Percentiles rank a stretch among this genome's conserved stretches.
Conservation (phyloP, 2,888 invertebrate species). For the Podotricha telesiphe region DNA sequence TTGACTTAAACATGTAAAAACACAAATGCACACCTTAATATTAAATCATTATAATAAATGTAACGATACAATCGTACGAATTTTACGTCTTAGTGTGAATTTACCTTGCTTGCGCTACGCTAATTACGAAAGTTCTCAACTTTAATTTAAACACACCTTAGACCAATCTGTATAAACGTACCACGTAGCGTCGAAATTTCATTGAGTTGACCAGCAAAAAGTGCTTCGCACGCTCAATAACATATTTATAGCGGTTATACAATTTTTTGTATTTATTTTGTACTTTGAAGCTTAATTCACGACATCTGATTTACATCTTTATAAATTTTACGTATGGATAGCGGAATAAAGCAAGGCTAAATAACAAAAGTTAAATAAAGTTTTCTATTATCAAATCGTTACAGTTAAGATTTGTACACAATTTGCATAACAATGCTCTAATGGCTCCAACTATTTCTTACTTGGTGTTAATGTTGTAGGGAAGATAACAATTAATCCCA, state of each 20-base stretch:
- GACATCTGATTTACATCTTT: not conserved
- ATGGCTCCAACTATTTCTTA: not conserved
- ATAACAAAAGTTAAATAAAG: constrained; percentile 4
- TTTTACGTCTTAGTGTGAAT: too few species aligned
- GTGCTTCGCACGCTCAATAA: not conserved
- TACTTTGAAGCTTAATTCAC: not conserved
- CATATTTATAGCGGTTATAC: not conserved
- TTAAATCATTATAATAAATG: too few species aligned
- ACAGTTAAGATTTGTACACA: constrained; percentile 20
- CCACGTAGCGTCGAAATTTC: too few species aligned
- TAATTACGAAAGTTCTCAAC: too few species aligned
- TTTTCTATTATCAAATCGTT: constrained; percentile 3
- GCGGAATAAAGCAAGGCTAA: not conserved
- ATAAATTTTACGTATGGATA: not conserved
- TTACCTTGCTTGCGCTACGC: too few species aligned
- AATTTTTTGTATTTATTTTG: not conserved
- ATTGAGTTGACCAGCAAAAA: too few species aligned
- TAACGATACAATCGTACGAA: too few species aligned
- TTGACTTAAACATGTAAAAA: too few species aligned
- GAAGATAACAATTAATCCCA: not conserved
- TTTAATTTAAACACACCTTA: too few species aligned
- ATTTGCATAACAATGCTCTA: constrained; percentile 14
- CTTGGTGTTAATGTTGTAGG: constrained; percentile 1
- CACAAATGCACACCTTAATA: too few species aligned
- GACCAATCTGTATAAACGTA: too few species aligned